These are phyloP conservation scores for Drosophila elegans DNA, from an alignment of 1,140 invertebrate species.

Conservation along the genomic window DNA sequence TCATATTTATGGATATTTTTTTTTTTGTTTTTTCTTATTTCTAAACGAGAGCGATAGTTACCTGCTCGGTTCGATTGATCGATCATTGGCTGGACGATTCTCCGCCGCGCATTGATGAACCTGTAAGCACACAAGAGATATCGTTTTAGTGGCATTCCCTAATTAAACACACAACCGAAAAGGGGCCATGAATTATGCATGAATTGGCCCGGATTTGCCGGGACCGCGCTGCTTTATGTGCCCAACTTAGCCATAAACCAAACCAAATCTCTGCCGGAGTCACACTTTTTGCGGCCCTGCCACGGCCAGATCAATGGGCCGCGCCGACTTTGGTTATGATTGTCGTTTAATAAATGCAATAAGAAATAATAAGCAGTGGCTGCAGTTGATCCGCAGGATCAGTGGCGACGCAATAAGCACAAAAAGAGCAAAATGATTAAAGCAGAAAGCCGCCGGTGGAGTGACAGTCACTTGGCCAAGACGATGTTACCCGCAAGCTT, in stretches of 20 bases:
- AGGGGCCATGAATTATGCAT: constrained; percentile 78
- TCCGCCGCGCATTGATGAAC: constrained; percentile 99
- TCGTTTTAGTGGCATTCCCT: constrained; percentile 22
- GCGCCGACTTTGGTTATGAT: constrained; percentile 83
- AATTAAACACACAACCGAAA: constrained; percentile 59
- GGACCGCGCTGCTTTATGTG: constrained; percentile 65
- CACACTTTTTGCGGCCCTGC: constrained; percentile 73
- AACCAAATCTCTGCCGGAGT: constrained; percentile 77
- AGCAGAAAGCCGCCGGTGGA: constrained; percentile 70
- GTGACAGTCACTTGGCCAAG: constrained; percentile 66
- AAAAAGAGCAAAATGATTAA: constrained; percentile 78
- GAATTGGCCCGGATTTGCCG: constrained; percentile 54
- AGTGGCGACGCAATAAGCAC: constrained; percentile 37
- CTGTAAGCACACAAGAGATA: constrained; percentile 87
- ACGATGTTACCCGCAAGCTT: constrained; percentile 56
- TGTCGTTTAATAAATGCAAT: constrained; percentile 84
- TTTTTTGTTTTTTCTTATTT: constrained; percentile 14
- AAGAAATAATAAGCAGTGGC: constrained; percentile 82
- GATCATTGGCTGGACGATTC: constrained; percentile 99
- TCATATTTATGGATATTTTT: constrained; percentile 78
- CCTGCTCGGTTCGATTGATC: constrained; percentile 99
- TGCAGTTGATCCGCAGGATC: constrained; percentile 64
- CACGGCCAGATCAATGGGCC: constrained; percentile 53
- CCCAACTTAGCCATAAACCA: constrained; percentile 81
- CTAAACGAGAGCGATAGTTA: constrained; percentile 85